Percentiles rank a stretch among this genome's conserved stretches.
phyloP scores from a whole-genome alignment of 2,113 vertebrate genomes.

The Chinchilla lanigera region DNA sequence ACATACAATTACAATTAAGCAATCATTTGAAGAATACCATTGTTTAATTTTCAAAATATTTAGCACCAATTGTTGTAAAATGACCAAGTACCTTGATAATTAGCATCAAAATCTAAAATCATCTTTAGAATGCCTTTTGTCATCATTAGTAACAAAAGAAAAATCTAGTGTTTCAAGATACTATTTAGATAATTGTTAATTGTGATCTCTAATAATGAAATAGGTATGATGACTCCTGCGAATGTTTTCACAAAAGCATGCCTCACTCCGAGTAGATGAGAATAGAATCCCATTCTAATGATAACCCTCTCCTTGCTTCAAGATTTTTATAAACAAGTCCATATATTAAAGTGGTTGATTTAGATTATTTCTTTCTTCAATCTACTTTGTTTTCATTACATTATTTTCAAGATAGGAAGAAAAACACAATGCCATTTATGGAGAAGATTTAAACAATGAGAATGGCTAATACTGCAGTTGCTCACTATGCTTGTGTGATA shows the following conservation, averaged over 20 bases:
- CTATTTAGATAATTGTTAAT: not conserved
- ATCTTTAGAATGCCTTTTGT: constrained; percentile 34
- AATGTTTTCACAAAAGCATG: not conserved
- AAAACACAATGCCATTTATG: not conserved
- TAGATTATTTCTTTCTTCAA: not conserved
- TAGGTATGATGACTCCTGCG: not conserved
- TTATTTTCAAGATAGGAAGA: not conserved
- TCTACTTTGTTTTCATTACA: not conserved
- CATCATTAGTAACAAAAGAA: not conserved
- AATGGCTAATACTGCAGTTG: not conserved
- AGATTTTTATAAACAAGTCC: not conserved
- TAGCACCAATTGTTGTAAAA: constrained; percentile 5
- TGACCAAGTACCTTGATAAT: constrained; percentile 27
- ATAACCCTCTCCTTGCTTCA: accelerated
- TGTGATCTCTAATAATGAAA: constrained; percentile 25
- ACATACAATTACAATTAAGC: constrained; percentile 26
- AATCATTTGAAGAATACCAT: not conserved
- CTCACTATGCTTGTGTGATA: not conserved
- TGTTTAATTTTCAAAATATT: constrained; percentile 57
- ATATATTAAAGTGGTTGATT: not conserved
- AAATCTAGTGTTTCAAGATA: not conserved
- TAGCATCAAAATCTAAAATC: constrained; percentile 19
- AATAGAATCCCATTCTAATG: not conserved
- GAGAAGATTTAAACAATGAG: not conserved
- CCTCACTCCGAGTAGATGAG: not conserved